Percentiles rank a stretch among this genome's conserved stretches.
These are phyloP conservation scores for Smutsia gigantea DNA, from an alignment of 2,797 vertebrate genomes.

Conservation along the genomic window DNA sequence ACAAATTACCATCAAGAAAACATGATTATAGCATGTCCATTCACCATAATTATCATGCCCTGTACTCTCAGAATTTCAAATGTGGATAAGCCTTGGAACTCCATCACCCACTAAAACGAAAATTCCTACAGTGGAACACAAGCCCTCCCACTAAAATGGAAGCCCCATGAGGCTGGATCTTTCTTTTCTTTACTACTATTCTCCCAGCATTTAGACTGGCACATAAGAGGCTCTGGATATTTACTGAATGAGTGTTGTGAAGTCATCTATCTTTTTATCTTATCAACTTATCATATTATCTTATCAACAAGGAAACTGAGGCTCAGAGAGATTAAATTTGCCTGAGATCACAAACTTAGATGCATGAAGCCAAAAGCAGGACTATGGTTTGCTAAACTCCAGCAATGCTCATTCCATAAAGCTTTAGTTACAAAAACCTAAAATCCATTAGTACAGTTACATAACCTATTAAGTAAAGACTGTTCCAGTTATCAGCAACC, in stretches of 20 bases:
- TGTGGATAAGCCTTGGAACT: conserved; percentile 14
- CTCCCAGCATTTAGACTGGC: background rate
- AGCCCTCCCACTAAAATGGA: background rate
- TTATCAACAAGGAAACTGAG: conserved; percentile 28
- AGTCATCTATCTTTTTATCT: conserved; percentile 6
- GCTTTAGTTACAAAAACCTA: conserved; percentile 49
- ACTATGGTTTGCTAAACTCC: background rate
- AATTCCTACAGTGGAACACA: background rate
- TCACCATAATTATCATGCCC: conserved; percentile 40
- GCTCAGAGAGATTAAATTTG: background rate
- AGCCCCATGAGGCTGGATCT: background rate
- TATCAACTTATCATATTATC: background rate
- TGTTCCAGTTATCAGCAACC: conserved; percentile 45
- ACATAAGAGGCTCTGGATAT: background rate
- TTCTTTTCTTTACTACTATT: background rate
- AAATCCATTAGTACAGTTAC: conserved; percentile 56
- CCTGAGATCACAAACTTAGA: conserved; percentile 32
- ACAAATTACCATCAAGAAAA: conserved; percentile 69
- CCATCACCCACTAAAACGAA: background rate
- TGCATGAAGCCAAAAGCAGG: background rate
- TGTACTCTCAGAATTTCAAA: background rate
- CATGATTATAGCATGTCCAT: conserved; percentile 10
- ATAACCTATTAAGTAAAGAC: conserved; percentile 62
- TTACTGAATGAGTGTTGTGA: background rate
- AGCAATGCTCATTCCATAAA: background rate